These are phyloP conservation scores for Neotoma lepida DNA, from an alignment of 2,113 vertebrate species.

Conservation along the genomic window DNA sequence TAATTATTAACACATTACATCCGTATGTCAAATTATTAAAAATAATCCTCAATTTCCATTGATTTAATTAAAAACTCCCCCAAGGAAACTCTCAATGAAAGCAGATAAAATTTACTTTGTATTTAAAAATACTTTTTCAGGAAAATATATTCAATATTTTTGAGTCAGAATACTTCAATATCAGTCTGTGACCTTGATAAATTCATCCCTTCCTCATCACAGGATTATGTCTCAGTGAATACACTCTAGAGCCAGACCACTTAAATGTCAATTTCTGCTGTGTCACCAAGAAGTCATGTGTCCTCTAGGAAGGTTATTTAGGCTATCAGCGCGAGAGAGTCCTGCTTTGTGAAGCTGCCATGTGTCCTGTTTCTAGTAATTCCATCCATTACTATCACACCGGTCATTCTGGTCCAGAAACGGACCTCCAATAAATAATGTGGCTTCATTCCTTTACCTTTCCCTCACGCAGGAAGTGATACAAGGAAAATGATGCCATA, in stretches of 20 bases:
- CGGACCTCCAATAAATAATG: not conserved
- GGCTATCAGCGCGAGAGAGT: too few relatives aligned
- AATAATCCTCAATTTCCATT: slow-evolving; percentile 66
- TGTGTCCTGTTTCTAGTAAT: not conserved
- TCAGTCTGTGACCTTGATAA: fast-evolving
- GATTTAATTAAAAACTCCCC: slow-evolving; percentile 57
- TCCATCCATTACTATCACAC: not conserved
- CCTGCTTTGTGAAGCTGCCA: not conserved
- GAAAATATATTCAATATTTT: not conserved
- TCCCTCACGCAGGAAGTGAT: not conserved
- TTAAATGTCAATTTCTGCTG: not conserved
- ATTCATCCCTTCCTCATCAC: not conserved
- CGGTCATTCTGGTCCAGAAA: not conserved
- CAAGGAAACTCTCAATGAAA: slow-evolving; percentile 77
- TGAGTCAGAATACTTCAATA: not conserved
- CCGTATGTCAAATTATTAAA: slow-evolving; percentile 79
- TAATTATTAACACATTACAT: slow-evolving; percentile 71
- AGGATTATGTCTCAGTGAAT: not conserved
- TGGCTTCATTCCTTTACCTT: not conserved
- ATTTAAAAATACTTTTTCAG: slow-evolving; percentile 28
- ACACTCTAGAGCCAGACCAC: not conserved
- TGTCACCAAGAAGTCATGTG: not conserved
- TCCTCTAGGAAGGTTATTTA: not conserved
- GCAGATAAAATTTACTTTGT: slow-evolving; percentile 61
- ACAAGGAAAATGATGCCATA: not conserved